Evolutionary conservation across 2,888 invertebrate genomes (phyloP), one percentile per base, ranked within the genome.

Genomic region (Scaptomyza flava): DNA sequence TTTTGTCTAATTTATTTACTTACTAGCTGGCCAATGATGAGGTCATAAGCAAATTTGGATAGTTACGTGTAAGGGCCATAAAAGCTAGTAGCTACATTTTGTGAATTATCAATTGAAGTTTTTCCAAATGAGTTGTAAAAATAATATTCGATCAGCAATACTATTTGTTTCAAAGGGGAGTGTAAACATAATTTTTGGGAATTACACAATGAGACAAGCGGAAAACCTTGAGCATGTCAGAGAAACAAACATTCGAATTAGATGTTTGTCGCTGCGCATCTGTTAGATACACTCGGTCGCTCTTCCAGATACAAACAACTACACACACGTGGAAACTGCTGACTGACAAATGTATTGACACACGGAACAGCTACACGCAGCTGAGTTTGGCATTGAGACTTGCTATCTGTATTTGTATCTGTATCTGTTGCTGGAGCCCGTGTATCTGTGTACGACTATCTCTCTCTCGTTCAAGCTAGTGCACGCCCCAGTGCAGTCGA

Each of bases 341-440:
- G 50, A 60, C 74, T 86, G 86, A 75, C 71, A 84, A 77, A 72
- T 72, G 72, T 88, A 84, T 88, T 78, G 88, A 86, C 81, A 81
- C 77, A 86, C 84, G 88, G 86, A 86, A 84, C 86, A 84, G 83
- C 80, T 77, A 88, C 83, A 71, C 72, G 88, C 74, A 72, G 81
- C 69, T 77, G 79, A 81, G 82, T 87, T 87, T 82, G 87, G 82
- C 82, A 82, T 82, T 82, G 82, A 87, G 70, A 67, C 70, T 74
- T 48, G 41, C 62, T 60, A 56, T 67, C 41, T 63, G 59, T 38
- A 31, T 56, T 9, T 62, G 53, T 68, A 48, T n/a, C 43, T 45
- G 51, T 58, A n/a, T 8, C 38, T 51, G 56, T 64, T 51, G 61
- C 52, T 64, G 54, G 61, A 56, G 38, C 41, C 12, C 23, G 23